Percentiles rank a stretch among this genome's conserved stretches.
Conservation (phyloP, 2,113 vertebrate species). For the human (Homo sapiens) region GRCh38 chr11:130150001-130150500, state of each 20-base stretch:
- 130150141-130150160: not conserved
- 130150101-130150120: constrained; percentile 43
- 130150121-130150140: constrained; percentile 6
- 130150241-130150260: not conserved
- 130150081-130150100: not conserved
- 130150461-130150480: not conserved
- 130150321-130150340: not conserved
- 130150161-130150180: not conserved
- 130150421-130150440: not conserved
- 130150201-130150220: constrained; percentile 16
- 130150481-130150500: not conserved
- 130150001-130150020: not conserved
- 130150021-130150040: not conserved
- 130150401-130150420: not conserved
- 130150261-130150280: not conserved
- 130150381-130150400: not conserved
- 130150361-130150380: not conserved
- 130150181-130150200: not conserved
- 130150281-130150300: not conserved
- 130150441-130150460: not conserved
- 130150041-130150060: not conserved
- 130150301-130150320: not conserved
- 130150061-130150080: constrained; percentile 36
- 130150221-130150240: not conserved
- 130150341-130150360: not conserved